Percentiles rank a stretch among this genome's conserved stretches.
phyloP scores from a whole-genome alignment of 2,113 vertebrate genomes.

The Apaloderma vittatum region DNA sequence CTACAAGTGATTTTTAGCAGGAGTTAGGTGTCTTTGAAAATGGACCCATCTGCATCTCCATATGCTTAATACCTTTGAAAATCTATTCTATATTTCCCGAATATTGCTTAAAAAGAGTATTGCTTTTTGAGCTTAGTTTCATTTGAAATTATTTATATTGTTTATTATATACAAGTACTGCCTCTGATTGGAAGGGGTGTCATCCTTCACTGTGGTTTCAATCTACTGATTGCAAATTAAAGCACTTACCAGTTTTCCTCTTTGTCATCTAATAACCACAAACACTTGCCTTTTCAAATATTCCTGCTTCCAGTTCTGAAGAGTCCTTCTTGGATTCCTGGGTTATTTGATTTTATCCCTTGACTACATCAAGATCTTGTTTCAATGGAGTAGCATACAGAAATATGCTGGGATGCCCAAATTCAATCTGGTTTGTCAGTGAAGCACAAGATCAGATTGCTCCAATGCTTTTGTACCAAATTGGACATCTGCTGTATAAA shows the following conservation, averaged over 20 bases:
- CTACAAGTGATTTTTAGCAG: neutral
- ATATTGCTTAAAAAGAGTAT: neutral
- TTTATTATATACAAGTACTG: neutral
- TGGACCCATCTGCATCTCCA: neutral
- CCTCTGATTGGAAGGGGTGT: neutral
- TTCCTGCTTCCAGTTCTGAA: neutral
- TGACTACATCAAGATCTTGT: conserved; percentile 40
- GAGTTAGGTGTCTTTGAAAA: neutral
- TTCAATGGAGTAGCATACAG: neutral
- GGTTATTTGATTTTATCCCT: conserved; percentile 22
- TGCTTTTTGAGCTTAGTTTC: neutral
- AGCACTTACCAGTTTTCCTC: neutral
- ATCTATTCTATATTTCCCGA: neutral
- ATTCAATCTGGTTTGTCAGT: conserved; percentile 52
- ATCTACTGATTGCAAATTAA: neutral
- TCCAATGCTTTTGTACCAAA: conserved; percentile 40
- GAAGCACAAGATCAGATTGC: conserved; percentile 40
- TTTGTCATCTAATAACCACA: neutral
- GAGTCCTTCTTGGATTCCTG: conserved; percentile 12
- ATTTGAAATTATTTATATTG: neutral
- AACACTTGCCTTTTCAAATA: neutral
- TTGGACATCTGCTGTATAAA: conserved; percentile 43
- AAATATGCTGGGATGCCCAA: conserved; percentile 37
- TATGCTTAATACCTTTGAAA: neutral
- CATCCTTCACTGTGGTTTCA: neutral